These are phyloP conservation scores for Danaus chrysippus DNA, from an alignment of 2,888 invertebrate species.

Conservation along the genomic window DNA sequence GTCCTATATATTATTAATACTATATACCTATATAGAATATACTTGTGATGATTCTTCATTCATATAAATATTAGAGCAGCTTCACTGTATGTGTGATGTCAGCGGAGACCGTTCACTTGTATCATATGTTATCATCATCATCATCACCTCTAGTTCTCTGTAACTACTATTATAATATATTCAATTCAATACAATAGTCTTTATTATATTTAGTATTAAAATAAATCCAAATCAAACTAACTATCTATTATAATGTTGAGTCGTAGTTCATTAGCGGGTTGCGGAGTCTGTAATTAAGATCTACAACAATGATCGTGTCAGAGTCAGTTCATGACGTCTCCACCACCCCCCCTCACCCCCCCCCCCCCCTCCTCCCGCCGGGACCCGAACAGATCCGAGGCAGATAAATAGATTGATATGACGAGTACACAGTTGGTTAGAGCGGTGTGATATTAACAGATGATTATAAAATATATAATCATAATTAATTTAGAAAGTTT, in stretches of 20 bases:
- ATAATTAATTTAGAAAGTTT: too few relatives aligned
- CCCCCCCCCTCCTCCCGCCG: neutral
- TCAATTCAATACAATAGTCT: neutral
- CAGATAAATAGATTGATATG: slow-evolving; percentile 3
- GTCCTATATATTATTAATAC: slow-evolving; percentile 1
- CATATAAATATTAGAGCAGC: too few relatives aligned
- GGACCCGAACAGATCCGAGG: neutral
- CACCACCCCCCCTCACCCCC: slow-evolving; percentile 8
- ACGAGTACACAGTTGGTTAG: neutral
- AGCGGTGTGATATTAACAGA: neutral
- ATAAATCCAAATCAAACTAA: neutral
- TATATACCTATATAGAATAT: slow-evolving; percentile 24
- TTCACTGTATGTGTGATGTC: too few relatives aligned
- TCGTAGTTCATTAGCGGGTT: slow-evolving; percentile 12
- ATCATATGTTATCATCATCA: too few relatives aligned
- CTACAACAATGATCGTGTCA: slow-evolving; percentile 28
- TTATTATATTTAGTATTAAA: neutral
- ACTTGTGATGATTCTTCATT: too few relatives aligned
- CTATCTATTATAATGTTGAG: neutral
- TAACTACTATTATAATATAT: too few relatives aligned
- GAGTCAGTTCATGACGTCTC: slow-evolving; percentile 20
- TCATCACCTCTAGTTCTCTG: too few relatives aligned
- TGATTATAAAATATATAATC: too few relatives aligned
- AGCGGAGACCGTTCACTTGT: too few relatives aligned
- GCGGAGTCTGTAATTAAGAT: slow-evolving; percentile 26